Conservation (phyloP, 2,888 invertebrate species). For the Caenorhabditis angaria region DNA sequence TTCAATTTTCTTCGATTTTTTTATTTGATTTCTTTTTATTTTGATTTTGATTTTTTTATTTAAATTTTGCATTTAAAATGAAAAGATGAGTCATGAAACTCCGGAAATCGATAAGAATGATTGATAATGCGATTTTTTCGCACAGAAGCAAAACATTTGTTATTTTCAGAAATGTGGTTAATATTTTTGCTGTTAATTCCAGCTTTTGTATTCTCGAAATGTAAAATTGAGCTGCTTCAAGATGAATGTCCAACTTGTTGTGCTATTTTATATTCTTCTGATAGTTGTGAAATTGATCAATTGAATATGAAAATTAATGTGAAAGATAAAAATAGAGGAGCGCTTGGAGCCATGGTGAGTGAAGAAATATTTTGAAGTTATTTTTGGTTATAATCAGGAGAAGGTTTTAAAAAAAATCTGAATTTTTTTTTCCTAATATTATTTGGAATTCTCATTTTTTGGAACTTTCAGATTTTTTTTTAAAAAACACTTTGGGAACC, state of each 20-base stretch:
- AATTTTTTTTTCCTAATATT: too few relatives aligned
- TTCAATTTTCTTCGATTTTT: conserved; percentile 4
- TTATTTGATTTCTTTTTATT: too few relatives aligned
- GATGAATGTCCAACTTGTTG: conserved; percentile 12
- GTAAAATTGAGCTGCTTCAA: background rate
- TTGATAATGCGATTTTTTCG: too few relatives aligned
- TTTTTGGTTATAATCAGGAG: background rate
- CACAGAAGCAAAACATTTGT: background rate
- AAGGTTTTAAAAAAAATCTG: too few relatives aligned
- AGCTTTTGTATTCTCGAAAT: conserved; percentile 3
- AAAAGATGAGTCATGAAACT: background rate
- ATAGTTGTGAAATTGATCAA: conserved; percentile 1
- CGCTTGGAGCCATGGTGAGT: conserved; percentile 15
- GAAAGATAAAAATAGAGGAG: conserved; percentile 9
- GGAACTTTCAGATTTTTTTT: too few relatives aligned
- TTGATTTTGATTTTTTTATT: too few relatives aligned
- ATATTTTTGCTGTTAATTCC: background rate
- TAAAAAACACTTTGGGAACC: too few relatives aligned
- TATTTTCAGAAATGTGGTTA: background rate
- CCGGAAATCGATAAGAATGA: too few relatives aligned
- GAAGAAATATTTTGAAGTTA: background rate
- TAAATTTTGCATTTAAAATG: too few relatives aligned
- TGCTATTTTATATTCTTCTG: conserved; percentile 15
- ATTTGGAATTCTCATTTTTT: too few relatives aligned
- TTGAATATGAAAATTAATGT: conserved; percentile 7